Evolutionary conservation across 2,888 invertebrate genomes (phyloP).

Genomic region (Drosophila maculinotata): DNA sequence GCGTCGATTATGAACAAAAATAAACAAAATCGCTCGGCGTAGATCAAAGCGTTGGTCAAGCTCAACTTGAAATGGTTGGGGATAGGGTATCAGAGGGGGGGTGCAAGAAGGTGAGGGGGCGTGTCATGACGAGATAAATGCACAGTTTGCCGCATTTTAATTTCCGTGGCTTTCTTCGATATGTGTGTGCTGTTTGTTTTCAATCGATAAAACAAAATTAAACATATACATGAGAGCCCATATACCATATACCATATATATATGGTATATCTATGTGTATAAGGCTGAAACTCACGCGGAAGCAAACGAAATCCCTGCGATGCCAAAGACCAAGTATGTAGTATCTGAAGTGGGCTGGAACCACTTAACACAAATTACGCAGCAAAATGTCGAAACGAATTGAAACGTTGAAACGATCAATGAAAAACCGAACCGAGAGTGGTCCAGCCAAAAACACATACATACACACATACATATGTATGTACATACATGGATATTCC

Average conservation of each 20-base stretch:
- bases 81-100: not conserved
- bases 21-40: slow-evolving; percentile 75
- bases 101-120: slow-evolving; percentile 32
- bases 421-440: slow-evolving; percentile 51
- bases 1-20: slow-evolving; percentile 77
- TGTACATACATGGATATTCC: slow-evolving; percentile 2
- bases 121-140: slow-evolving; percentile 73
- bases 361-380: slow-evolving; percentile 84
- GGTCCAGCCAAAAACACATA: slow-evolving; percentile 15
- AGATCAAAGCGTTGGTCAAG: slow-evolving; percentile 73
- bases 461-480: not conserved
- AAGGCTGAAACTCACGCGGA: slow-evolving; percentile 51
- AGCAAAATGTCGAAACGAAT: slow-evolving; percentile 82
- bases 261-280: not conserved
- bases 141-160: slow-evolving; percentile 79
- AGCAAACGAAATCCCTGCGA: slow-evolving; percentile 45
- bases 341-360: slow-evolving; percentile 77
- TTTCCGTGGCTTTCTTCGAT: slow-evolving; percentile 48
- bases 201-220: slow-evolving; percentile 65
- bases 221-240: slow-evolving; percentile 49
- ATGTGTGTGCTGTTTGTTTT: slow-evolving; percentile 53
- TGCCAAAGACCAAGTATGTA: slow-evolving; percentile 20
- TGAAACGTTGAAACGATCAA: slow-evolving; percentile 73
- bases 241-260: not conserved
- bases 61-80: slow-evolving; percentile 44